Evolutionary conservation across 2,113 vertebrate genomes (phyloP), one percentile per base, ranked within the genome.

Genomic region (Prunella fulvescens): DNA sequence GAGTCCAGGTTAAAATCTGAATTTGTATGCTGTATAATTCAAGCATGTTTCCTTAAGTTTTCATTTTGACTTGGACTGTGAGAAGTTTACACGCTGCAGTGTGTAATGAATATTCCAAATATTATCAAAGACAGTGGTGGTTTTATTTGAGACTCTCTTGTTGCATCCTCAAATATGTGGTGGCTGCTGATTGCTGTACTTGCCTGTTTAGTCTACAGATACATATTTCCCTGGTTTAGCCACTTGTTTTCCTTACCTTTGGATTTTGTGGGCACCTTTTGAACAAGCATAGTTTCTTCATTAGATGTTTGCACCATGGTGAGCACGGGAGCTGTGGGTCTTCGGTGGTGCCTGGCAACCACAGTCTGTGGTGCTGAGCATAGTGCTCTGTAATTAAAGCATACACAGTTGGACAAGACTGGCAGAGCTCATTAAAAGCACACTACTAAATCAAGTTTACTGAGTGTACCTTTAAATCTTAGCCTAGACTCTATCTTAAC

Each of bases 391-490:
- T 88, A 88, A 90, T 86, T 64, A 78, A 88, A 92, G 64, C 35
- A 6, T 67, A 51, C 29, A 48, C 64, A 62, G 42, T 53, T 58
- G 37, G 56, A 60, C 22, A 66, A 66, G 50, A 47, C 39, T 51
- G 40, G 48, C 44, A 88, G 72, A 57, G 47, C 61, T 86, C 44
- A 45, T 90, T 94, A 57, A 85, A 96, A 87, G 26, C 47, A 74
- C 10, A 22, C 31, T 58, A 48, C 82, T 80, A 50, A 42, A 33
- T 56, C 69, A 15, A 44, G 35, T 78, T 95, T 96, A 54, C 81
- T 37, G 51, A 82, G 64, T 61, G 77, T 76, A 44, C 86, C 77
- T 95, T 92, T 92, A 94, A 95, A 97, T 54, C 40, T 92, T 86
- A 86, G 26, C 18, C 45, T 72, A 31, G n/a, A 86, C 88, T 80